These are phyloP conservation scores for Himalopsyche kuldschensis DNA, from an alignment of 2,888 invertebrate genomes.

Conservation along the genomic window DNA sequence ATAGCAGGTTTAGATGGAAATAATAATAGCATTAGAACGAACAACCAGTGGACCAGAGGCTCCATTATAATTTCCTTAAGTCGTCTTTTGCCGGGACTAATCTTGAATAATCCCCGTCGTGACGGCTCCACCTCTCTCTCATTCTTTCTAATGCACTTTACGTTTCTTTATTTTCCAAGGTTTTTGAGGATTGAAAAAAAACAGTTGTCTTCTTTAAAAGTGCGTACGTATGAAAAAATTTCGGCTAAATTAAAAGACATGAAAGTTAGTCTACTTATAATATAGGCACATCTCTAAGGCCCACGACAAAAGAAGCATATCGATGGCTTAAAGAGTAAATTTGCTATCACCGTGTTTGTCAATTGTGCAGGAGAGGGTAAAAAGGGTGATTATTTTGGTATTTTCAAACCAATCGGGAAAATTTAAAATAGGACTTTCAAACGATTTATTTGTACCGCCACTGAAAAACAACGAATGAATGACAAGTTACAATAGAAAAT, in stretches of 20 bases:
- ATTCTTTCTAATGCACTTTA: not conserved
- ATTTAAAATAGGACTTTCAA: too few species aligned
- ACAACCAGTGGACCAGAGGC: not conserved
- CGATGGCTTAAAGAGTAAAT: too few species aligned
- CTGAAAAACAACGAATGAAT: too few species aligned
- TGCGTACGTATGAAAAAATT: not conserved
- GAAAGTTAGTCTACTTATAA: too few species aligned
- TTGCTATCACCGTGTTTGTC: too few species aligned
- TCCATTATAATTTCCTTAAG: not conserved
- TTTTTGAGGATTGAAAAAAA: not conserved
- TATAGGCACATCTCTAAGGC: too few species aligned
- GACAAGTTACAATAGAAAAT: too few species aligned
- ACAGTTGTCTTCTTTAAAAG: not conserved
- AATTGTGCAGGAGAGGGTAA: too few species aligned
- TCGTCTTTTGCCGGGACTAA: not conserved
- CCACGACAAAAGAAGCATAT: too few species aligned
- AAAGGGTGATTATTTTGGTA: too few species aligned
- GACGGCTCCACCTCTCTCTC: not conserved
- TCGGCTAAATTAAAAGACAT: not conserved
- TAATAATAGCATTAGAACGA: not conserved
- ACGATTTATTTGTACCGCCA: too few species aligned
- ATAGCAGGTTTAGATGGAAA: not conserved
- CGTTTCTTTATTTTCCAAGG: not conserved
- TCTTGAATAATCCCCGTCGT: not conserved
- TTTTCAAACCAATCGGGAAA: too few species aligned